Conservation (phyloP, 2,797 vertebrate species). For the Fratercula arctica region DNA sequence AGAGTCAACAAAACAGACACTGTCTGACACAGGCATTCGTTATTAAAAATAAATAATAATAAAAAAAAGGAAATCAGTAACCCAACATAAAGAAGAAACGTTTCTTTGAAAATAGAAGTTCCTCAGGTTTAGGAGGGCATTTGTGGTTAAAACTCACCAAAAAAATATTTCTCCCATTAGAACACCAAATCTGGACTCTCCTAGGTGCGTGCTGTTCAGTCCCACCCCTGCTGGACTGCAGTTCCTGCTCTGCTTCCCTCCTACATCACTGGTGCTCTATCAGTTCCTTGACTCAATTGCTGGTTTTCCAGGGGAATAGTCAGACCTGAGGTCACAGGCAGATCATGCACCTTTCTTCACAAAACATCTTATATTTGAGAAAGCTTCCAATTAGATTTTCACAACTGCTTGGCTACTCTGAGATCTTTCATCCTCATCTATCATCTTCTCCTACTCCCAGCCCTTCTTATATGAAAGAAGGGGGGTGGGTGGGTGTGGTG, state of each 20-base stretch:
- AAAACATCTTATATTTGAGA: neutral
- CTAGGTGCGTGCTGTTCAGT: rapidly evolving
- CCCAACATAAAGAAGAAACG: neutral
- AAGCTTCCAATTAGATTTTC: neutral
- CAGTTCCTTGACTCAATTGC: neutral
- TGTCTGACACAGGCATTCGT: neutral
- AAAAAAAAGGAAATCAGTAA: neutral
- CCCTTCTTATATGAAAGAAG: neutral
- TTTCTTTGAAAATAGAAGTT: neutral
- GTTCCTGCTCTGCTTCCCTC: neutral
- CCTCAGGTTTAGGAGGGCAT: neutral
- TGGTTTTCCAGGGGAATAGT: neutral
- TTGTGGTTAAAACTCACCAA: neutral
- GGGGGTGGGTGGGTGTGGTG: rapidly evolving
- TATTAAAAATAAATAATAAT: neutral
- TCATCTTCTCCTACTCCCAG: neutral
- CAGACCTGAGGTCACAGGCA: neutral
- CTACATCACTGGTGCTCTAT: neutral
- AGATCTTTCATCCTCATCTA: neutral
- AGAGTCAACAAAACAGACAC: neutral
- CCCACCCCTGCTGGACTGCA: neutral
- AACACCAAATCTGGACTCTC: neutral
- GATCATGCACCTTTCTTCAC: neutral
- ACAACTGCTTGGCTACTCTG: neutral
- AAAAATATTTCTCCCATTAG: neutral